Percentiles rank a stretch among this genome's conserved stretches.
Evolutionary conservation across 2,113 vertebrate genomes (phyloP).

Genomic region (Charina bottae): DNA sequence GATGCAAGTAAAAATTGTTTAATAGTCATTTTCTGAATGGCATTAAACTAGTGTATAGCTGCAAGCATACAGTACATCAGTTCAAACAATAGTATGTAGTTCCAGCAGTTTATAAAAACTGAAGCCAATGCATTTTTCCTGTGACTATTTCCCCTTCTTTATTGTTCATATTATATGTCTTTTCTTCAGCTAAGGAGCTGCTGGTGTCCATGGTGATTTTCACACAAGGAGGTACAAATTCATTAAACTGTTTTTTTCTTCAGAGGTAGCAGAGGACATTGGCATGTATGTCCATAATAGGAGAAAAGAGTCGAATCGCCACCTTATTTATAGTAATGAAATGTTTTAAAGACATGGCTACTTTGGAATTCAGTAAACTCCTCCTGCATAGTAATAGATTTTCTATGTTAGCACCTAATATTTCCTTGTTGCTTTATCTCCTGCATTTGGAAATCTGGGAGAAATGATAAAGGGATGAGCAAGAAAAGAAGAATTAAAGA

Average conservation of each 20-base stretch:
- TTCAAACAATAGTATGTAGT: background rate
- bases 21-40: constrained; percentile 26
- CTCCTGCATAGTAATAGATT: constrained; percentile 1
- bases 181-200: background rate
- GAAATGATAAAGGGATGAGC: constrained; percentile 37
- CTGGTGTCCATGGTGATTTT: background rate
- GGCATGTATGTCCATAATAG: constrained; percentile 22
- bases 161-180: background rate
- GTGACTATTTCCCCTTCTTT: background rate
- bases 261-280: background rate
- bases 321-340: constrained; percentile 23
- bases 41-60: constrained; percentile 35
- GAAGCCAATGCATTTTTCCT: background rate
- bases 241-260: constrained; percentile 10
- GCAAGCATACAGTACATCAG: background rate
- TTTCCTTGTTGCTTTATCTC: constrained; percentile 10
- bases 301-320: background rate
- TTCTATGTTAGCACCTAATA: constrained; percentile 34
- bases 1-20: background rate
- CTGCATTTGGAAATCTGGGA: constrained; percentile 24
- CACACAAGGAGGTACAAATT: background rate
- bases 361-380: constrained; percentile 30
- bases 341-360: background rate
- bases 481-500: constrained; percentile 41
- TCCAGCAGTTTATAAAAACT: background rate